These are phyloP conservation scores for Oceanodroma tethys DNA, from an alignment of 2,113 vertebrate species.

Conservation along the genomic window DNA sequence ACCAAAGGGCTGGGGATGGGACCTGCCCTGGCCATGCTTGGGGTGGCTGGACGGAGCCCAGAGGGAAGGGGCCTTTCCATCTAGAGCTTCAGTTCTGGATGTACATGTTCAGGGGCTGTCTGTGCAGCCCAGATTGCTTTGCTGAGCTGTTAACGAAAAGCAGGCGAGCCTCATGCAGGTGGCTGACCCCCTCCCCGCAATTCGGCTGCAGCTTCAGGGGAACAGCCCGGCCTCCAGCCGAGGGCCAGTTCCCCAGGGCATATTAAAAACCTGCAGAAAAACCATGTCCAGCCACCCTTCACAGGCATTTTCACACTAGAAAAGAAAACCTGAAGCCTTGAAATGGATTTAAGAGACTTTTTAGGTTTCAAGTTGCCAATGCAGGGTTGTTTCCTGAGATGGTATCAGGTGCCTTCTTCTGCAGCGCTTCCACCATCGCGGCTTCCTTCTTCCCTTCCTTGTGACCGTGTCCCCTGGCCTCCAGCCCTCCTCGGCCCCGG, in stretches of 20 bases:
- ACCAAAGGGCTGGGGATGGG: neutral
- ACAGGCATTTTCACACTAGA: fast-evolving
- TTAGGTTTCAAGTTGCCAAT: fast-evolving
- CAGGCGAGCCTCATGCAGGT: fast-evolving
- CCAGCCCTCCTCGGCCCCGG: neutral
- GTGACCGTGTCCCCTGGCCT: neutral
- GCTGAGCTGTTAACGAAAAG: neutral
- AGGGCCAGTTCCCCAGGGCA: neutral
- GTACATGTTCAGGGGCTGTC: fast-evolving
- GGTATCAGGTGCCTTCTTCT: neutral
- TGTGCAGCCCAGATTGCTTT: neutral
- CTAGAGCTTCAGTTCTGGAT: neutral
- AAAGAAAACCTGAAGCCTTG: neutral
- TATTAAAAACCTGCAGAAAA: neutral
- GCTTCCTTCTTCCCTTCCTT: neutral
- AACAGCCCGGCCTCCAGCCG: fast-evolving
- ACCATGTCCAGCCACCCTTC: neutral
- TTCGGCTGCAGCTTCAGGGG: neutral
- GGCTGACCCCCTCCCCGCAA: neutral
- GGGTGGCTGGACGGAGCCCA: neutral
- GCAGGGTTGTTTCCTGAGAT: neutral
- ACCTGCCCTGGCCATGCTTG: neutral
- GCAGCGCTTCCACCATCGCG: neutral
- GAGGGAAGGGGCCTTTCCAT: neutral
- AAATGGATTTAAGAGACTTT: neutral